phyloP scores from a whole-genome alignment of 2,113 vertebrate species.

The Prionailurus viverrinus region DNA sequence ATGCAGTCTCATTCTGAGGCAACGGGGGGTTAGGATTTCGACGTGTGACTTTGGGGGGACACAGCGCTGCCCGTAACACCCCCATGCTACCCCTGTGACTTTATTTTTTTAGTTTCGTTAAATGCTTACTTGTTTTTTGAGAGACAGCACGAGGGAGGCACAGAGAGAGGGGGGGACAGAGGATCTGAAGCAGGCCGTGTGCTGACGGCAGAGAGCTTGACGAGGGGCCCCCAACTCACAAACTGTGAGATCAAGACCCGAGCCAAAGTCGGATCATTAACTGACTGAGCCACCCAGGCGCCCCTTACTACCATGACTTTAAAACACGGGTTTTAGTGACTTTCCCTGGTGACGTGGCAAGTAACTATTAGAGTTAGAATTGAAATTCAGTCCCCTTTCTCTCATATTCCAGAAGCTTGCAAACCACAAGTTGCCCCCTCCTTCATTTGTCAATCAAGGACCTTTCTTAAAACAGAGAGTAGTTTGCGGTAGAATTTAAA shows the following conservation, averaged over 20 bases:
- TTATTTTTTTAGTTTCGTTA: neutral
- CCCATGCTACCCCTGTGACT: neutral
- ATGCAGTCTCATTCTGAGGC: neutral
- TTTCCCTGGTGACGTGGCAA: neutral
- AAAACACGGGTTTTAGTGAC: neutral
- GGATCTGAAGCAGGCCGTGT: no score
- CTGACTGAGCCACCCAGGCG: no score
- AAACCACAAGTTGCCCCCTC: neutral
- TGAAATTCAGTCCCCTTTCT: neutral
- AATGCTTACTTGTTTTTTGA: no score
- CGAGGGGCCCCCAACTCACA: no score
- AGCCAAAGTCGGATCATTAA: no score
- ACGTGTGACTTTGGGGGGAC: neutral
- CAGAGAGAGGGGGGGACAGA: no score
- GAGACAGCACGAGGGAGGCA: no score
- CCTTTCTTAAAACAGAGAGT: neutral
- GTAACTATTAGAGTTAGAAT: neutral
- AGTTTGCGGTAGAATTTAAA: neutral
- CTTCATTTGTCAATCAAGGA: neutral
- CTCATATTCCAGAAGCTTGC: neutral
- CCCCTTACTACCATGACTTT: neutral
- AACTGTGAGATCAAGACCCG: no score
- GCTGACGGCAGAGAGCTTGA: no score
- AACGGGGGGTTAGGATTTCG: neutral
- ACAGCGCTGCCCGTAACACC: neutral